These are phyloP conservation scores for Ranitomeya variabilis DNA, from an alignment of 2,113 vertebrate genomes.

Conservation along the genomic window DNA sequence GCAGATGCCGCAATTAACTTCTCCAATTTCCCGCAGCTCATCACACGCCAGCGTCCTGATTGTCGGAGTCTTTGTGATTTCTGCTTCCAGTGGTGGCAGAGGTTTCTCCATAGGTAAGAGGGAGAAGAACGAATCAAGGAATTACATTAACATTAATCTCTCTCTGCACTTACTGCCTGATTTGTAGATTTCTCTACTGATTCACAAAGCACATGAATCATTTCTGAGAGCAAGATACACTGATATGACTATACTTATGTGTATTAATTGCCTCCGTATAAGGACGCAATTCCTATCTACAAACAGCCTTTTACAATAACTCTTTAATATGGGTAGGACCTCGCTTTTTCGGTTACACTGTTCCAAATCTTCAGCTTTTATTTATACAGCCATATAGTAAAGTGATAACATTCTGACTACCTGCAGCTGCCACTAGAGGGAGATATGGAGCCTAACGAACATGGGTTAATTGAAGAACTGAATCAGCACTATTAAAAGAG, in stretches of 20 bases:
- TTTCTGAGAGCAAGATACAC: slow-evolving; percentile 13
- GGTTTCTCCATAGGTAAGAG: not conserved
- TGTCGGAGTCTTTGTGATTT: slow-evolving; percentile 47
- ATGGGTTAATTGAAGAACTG: too few relatives aligned
- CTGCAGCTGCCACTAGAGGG: not conserved
- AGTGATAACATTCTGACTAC: not conserved
- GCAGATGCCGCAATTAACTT: slow-evolving; percentile 64
- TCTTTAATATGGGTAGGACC: not conserved
- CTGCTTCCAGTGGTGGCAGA: slow-evolving; percentile 44
- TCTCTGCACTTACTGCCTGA: slow-evolving; percentile 33
- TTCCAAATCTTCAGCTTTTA: too few relatives aligned
- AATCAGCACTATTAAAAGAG: too few relatives aligned
- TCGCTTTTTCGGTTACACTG: not conserved
- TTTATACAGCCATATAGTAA: too few relatives aligned
- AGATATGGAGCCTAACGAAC: not conserved
- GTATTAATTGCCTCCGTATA: slow-evolving; percentile 21
- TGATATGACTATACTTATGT: slow-evolving; percentile 29
- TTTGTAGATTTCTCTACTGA: slow-evolving; percentile 33
- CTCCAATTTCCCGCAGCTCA: slow-evolving; percentile 60
- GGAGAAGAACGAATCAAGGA: slow-evolving; percentile 50
- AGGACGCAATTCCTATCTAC: not conserved
- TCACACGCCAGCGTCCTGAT: slow-evolving; percentile 59
- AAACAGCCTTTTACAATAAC: not conserved
- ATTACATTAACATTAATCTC: slow-evolving; percentile 46
- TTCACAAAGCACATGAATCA: slow-evolving; percentile 39